Evolutionary conservation across 2,888 invertebrate genomes (phyloP).

Genomic region (Hoplodrina blanda): DNA sequence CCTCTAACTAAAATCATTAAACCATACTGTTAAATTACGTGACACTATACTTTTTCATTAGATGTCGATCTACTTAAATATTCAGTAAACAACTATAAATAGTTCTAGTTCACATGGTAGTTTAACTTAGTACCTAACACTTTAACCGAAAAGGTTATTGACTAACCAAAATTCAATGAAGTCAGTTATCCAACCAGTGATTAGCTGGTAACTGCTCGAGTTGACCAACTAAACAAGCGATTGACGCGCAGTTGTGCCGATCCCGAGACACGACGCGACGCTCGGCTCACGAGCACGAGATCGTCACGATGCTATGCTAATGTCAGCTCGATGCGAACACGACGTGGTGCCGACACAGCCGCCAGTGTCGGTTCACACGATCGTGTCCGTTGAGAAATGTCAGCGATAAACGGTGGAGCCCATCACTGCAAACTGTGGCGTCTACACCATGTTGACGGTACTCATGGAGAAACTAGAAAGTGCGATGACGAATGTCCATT

Average conservation of each 20-base stretch:
- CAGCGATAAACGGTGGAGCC: constrained; percentile 10
- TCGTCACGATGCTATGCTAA: constrained; percentile 39
- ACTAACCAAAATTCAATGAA: neutral
- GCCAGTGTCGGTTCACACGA: constrained; percentile 22
- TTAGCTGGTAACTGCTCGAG: constrained; percentile 9
- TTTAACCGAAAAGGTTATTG: neutral
- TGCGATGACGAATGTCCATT: neutral
- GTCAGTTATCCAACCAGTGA: constrained; percentile 8
- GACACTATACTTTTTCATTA: too few relatives aligned
- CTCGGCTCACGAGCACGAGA: constrained; percentile 18
- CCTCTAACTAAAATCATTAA: neutral
- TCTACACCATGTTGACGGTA: too few relatives aligned
- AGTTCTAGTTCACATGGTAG: neutral
- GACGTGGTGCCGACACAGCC: constrained; percentile 3
- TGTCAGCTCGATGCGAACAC: constrained; percentile 20
- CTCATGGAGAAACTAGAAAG: neutral
- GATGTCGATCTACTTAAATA: neutral
- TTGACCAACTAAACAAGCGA: constrained; percentile 15
- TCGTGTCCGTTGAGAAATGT: constrained; percentile 26
- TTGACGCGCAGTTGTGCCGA: constrained; percentile 6
- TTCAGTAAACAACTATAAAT: neutral
- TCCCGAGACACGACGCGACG: constrained; percentile 20
- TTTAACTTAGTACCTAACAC: neutral
- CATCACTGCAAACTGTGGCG: too few relatives aligned
- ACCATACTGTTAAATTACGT: neutral